Percentiles rank a stretch among this genome's conserved stretches.
Conservation (phyloP, 2,888 invertebrate species). For the Protodeltote pygarga region DNA sequence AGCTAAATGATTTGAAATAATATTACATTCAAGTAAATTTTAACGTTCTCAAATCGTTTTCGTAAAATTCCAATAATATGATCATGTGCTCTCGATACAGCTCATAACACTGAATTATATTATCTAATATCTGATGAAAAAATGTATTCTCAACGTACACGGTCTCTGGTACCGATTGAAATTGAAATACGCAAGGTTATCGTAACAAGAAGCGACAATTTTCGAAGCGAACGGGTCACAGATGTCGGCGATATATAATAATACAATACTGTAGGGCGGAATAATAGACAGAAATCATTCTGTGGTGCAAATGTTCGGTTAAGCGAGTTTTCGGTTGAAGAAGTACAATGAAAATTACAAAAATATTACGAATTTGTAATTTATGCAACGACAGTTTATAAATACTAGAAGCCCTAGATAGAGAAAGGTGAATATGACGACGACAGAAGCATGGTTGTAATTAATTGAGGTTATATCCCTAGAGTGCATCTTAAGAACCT, state of each 20-base stretch:
- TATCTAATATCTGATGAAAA: constrained; percentile 51
- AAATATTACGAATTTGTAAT: too few species aligned
- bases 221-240: constrained; percentile 61
- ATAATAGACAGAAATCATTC: constrained; percentile 51
- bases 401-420: too few species aligned
- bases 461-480: too few species aligned
- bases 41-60: constrained; percentile 20
- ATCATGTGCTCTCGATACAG: constrained; percentile 37
- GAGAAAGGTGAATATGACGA: too few species aligned
- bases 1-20: constrained; percentile 19
- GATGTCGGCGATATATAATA: constrained; percentile 65
- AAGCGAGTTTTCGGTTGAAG: constrained; percentile 7
- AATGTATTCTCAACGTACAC: constrained; percentile 37
- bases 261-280: constrained; percentile 55
- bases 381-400: too few species aligned
- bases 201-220: constrained; percentile 58
- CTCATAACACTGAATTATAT: constrained; percentile 45
- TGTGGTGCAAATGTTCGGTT: constrained; percentile 36
- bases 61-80: constrained; percentile 35
- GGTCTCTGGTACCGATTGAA: constrained; percentile 40
- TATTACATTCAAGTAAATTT: constrained; percentile 12
- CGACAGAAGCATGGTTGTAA: too few species aligned
- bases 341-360: constrained; percentile 8
- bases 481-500: too few species aligned
- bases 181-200: constrained; percentile 54